A percentile compares a stretch with the other conserved stretches of the same genome.
phyloP scores from a whole-genome alignment of 2,888 invertebrate species.

The Drosophila gaucha region DNA sequence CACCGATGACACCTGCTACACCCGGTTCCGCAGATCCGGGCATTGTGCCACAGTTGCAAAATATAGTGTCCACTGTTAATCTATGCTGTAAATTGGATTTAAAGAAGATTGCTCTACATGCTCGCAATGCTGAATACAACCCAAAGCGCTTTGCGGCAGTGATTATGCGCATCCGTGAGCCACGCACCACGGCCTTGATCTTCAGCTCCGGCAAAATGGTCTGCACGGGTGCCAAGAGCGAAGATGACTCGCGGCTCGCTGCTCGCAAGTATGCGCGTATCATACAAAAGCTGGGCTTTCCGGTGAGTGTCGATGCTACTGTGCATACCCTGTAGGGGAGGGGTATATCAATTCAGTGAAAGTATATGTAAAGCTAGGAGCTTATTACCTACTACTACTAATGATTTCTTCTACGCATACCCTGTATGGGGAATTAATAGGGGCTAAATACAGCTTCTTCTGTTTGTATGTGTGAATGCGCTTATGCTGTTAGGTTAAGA shows the following conservation, averaged over 20 bases:
- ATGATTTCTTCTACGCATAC: no score
- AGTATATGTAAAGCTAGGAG: no score
- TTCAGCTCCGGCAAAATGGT: slow-evolving; percentile 94
- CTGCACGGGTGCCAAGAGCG: slow-evolving; percentile 93
- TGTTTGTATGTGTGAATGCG: no score
- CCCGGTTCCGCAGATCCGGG: slow-evolving; percentile 97
- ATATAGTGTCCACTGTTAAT: slow-evolving; percentile 99
- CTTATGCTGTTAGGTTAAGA: no score
- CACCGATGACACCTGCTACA: slow-evolving; percentile 95
- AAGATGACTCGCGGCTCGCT: slow-evolving; percentile 91
- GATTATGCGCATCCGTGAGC: slow-evolving; percentile 97
- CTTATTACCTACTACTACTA: no score
- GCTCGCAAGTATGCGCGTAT: slow-evolving; percentile 94
- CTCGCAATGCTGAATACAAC: slow-evolving; percentile 99
- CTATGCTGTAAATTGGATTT: slow-evolving; percentile 97
- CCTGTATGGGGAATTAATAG: no score
- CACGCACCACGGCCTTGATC: slow-evolving; percentile 91
- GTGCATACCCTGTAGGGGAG: neutral
- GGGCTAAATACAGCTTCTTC: no score
- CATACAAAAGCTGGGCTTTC: slow-evolving; percentile 92
- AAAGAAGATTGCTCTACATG: slow-evolving; percentile 98
- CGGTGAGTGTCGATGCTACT: slow-evolving; percentile 85
- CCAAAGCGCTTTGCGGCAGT: slow-evolving; percentile 99
- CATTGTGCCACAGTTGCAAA: slow-evolving; percentile 93
- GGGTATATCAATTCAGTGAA: no score